Conservation (phyloP, 2,888 invertebrate genomes). For the Idaea aversata region DNA sequence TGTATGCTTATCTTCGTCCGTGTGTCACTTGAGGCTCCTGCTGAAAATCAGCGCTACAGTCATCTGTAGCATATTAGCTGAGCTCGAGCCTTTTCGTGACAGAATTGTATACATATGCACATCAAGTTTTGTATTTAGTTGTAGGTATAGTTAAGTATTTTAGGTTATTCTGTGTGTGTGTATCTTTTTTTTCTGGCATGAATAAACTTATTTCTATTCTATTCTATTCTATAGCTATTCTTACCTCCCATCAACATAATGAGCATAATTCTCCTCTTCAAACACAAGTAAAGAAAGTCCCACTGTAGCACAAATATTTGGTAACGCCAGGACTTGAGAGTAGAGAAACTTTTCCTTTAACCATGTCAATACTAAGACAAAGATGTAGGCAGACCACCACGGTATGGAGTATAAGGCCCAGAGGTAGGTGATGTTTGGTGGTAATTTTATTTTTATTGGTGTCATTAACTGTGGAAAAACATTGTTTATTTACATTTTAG, state of each 20-base stretch:
- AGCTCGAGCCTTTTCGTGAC: too few relatives aligned
- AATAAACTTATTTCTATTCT: too few relatives aligned
- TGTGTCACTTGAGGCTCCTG: too few relatives aligned
- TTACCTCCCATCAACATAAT: conserved; percentile 72
- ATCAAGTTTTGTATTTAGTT: too few relatives aligned
- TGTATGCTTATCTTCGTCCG: too few relatives aligned
- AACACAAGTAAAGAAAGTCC: conserved; percentile 64
- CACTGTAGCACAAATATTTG: conserved; percentile 50
- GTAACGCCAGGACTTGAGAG: conserved; percentile 35
- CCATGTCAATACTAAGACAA: conserved; percentile 39
- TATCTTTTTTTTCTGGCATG: too few relatives aligned
- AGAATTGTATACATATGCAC: too few relatives aligned
- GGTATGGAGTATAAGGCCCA: conserved; percentile 53
- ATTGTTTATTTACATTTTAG: not conserved
- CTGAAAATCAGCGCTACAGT: too few relatives aligned
- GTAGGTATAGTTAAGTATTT: too few relatives aligned
- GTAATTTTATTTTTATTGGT: conserved; percentile 47
- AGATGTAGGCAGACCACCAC: conserved; percentile 59
- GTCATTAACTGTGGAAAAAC: conserved; percentile 40
- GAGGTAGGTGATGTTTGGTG: conserved; percentile 51
- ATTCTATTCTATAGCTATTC: too few relatives aligned
- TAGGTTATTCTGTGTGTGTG: too few relatives aligned
- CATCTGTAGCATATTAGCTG: too few relatives aligned
- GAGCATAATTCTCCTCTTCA: conserved; percentile 64
- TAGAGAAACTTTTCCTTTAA: conserved; percentile 36